These are phyloP conservation scores for Sebastes fasciatus DNA, from an alignment of 2,113 vertebrate genomes.

Conservation along the genomic window DNA sequence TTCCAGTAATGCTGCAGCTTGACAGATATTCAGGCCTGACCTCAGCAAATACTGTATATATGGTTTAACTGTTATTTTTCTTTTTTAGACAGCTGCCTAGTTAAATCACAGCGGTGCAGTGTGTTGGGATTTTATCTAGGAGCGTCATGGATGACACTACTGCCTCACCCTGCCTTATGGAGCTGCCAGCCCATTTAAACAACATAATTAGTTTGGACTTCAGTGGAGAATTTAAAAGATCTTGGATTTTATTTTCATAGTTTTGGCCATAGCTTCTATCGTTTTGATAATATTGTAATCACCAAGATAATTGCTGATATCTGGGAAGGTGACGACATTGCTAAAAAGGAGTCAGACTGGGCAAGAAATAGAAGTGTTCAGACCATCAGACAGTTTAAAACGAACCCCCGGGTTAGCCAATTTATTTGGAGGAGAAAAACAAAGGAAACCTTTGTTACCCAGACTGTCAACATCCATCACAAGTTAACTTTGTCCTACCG, in stretches of 20 bases:
- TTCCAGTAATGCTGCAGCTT: not conserved
- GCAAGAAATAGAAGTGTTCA: constrained; percentile 5
- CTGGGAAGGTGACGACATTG: not conserved
- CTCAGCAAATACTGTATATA: not conserved
- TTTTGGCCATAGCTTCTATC: not conserved
- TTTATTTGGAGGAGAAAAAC: constrained; percentile 3
- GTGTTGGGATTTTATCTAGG: not conserved
- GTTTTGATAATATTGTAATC: not conserved
- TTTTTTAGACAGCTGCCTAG: not conserved
- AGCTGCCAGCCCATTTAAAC: constrained; percentile 22
- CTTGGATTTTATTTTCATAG: not conserved
- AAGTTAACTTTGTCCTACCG: not conserved
- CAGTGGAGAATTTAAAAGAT: not conserved
- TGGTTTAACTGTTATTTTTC: not conserved
- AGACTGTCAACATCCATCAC: not conserved
- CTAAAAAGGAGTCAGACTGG: constrained; percentile 14
- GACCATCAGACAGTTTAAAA: not conserved
- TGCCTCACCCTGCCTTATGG: constrained; percentile 6
- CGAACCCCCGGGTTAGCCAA: not conserved
- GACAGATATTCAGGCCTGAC: not conserved
- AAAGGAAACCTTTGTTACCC: not conserved
- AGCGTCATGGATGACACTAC: not conserved
- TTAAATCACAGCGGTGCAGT: not conserved
- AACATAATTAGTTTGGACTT: constrained; percentile 5
- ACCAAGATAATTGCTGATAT: not conserved